Evolutionary conservation across 2,113 vertebrate species (phyloP).

Genomic region (Phalacrocorax brasilianus): DNA sequence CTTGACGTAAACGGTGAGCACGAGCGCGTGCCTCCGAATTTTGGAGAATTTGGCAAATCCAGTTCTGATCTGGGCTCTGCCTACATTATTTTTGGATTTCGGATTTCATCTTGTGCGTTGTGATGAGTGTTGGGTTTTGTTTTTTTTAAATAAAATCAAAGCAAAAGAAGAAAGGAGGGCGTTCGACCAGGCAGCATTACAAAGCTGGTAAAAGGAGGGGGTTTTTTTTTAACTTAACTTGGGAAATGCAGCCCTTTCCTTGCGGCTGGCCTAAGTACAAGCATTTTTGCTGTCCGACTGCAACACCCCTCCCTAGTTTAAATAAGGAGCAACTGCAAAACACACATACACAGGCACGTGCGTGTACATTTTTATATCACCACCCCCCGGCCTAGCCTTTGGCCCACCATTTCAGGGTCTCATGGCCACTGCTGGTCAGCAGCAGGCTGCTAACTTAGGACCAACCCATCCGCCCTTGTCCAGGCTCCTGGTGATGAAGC

Average conservation of each 20-base stretch:
- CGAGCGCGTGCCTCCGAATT: fast-evolving
- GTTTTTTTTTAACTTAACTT: neutral
- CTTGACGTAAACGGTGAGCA: too few relatives aligned
- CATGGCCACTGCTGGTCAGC: neutral
- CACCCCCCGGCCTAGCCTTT: neutral
- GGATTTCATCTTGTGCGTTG: neutral
- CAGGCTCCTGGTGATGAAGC: neutral
- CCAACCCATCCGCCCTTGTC: neutral
- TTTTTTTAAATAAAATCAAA: neutral
- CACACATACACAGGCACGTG: neutral
- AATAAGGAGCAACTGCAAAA: neutral
- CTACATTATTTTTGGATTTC: neutral
- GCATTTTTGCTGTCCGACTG: neutral
- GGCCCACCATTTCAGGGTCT: neutral
- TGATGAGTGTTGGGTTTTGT: neutral
- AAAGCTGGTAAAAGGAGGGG: neutral
- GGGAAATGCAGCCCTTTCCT: neutral
- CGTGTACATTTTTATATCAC: neutral
- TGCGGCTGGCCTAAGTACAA: neutral
- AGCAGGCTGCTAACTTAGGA: neutral
- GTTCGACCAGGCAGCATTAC: neutral
- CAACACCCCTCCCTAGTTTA: neutral
- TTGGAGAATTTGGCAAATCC: neutral
- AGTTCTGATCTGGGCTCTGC: neutral
- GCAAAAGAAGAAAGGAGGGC: neutral